Conservation (phyloP, 1,140 invertebrate genomes). For the Lasioglossum baleicum region DNA sequence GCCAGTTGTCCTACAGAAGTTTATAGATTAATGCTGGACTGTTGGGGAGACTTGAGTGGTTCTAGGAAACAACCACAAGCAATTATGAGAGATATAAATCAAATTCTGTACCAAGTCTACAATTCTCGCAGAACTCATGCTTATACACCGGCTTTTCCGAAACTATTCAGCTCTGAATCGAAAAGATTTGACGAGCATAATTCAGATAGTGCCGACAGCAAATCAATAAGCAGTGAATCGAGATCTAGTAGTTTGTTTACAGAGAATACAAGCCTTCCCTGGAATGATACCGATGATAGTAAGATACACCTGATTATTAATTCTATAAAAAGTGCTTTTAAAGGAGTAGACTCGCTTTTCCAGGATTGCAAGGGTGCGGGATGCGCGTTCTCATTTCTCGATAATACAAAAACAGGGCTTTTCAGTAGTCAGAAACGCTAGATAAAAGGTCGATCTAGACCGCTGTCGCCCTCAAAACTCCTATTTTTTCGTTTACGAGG, state of each 20-base stretch:
- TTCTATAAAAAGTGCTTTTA: neutral
- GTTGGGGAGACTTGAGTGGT: constrained; percentile 90
- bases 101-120: constrained; percentile 87
- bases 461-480: too few relatives aligned
- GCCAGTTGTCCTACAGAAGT: constrained; percentile 89
- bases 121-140: constrained; percentile 83
- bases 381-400: too few relatives aligned
- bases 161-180: constrained; percentile 65
- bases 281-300: constrained; percentile 71
- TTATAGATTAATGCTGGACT: constrained; percentile 91
- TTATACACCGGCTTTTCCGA: constrained; percentile 81
- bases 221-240: constrained; percentile 67
- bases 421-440: too few relatives aligned
- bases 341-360: too few relatives aligned
- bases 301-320: constrained; percentile 23
- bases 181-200: constrained; percentile 60
- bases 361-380: too few relatives aligned
- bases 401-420: too few relatives aligned
- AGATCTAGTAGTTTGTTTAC: constrained; percentile 67
- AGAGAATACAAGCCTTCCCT: constrained; percentile 68
- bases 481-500: too few relatives aligned
- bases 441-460: too few relatives aligned
- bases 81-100: constrained; percentile 91
- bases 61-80: constrained; percentile 88
- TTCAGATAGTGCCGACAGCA: constrained; percentile 54